Percentiles rank a stretch among this genome's conserved stretches.
phyloP scores from a whole-genome alignment of 2,888 invertebrate genomes.

The Epinotia ramella region DNA sequence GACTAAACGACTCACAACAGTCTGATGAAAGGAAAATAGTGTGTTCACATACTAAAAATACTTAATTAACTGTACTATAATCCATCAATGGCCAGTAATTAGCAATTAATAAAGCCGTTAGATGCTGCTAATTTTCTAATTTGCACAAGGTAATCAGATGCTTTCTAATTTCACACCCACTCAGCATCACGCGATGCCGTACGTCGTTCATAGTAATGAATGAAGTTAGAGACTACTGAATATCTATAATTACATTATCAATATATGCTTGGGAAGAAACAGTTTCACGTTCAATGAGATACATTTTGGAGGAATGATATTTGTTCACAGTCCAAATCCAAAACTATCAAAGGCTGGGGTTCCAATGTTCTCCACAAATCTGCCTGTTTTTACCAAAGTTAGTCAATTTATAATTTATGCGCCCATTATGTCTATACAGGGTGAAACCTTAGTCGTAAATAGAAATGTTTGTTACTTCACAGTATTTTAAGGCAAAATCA shows the following conservation, averaged over 20 bases:
- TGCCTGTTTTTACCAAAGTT: background rate
- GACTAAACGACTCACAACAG: constrained; percentile 1
- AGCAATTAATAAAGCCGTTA: constrained; percentile 15
- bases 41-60: background rate
- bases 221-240: background rate
- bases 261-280: constrained; percentile 3
- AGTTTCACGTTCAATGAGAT: too few species aligned
- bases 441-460: too few species aligned
- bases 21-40: background rate
- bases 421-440: too few species aligned
- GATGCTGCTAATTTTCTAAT: constrained; percentile 17
- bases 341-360: background rate
- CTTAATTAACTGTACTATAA: background rate
- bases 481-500: too few species aligned
- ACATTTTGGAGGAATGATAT: too few species aligned
- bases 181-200: constrained; percentile 4
- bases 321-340: background rate
- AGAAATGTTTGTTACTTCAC: too few species aligned
- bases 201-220: background rate
- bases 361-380: background rate
- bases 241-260: background rate
- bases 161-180: constrained; percentile 16
- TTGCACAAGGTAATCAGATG: constrained; percentile 15
- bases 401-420: background rate
- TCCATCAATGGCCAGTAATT: constrained; percentile 2